Conservation (phyloP, 1,140 invertebrate genomes). For the Triops cancriformis region DNA sequence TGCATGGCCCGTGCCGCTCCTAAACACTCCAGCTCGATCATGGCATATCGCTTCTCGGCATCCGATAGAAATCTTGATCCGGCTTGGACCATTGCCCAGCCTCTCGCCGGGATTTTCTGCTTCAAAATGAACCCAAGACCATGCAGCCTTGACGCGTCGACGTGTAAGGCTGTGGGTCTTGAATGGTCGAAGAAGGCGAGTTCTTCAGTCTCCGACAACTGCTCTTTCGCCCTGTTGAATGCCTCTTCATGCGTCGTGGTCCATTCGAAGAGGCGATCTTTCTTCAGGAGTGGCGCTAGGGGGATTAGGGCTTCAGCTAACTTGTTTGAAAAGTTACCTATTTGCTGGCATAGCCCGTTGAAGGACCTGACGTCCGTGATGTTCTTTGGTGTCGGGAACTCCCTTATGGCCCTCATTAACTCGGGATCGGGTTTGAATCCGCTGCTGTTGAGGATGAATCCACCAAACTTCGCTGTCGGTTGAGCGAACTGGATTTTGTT, state of each 20-base stretch:
- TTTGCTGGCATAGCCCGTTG: conserved; percentile 27
- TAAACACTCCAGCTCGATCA: conserved; percentile 20
- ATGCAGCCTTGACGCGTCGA: background rate
- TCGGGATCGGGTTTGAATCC: conserved; percentile 23
- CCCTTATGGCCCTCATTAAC: background rate
- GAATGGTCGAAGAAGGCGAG: background rate
- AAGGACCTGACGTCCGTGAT: conserved; percentile 25
- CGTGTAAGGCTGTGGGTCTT: background rate
- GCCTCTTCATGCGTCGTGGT: background rate
- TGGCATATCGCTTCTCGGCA: background rate
- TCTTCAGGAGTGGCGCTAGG: background rate
- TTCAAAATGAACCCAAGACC: background rate
- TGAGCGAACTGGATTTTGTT: too few relatives aligned
- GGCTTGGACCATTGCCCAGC: background rate
- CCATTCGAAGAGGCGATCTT: background rate
- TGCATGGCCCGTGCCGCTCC: background rate
- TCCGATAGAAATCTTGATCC: conserved; percentile 7
- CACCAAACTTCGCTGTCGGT: background rate
- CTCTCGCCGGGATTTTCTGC: background rate
- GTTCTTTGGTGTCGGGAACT: conserved; percentile 24
- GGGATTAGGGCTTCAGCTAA: conserved; percentile 16
- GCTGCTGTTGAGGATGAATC: background rate
- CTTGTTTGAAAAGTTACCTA: conserved; percentile 16
- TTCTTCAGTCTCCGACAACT: background rate
- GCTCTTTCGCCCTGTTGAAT: background rate